Evolutionary conservation across 2,797 vertebrate genomes (phyloP), one percentile per base, ranked within the genome.

Genomic region (Chrysocyon brachyurus): DNA sequence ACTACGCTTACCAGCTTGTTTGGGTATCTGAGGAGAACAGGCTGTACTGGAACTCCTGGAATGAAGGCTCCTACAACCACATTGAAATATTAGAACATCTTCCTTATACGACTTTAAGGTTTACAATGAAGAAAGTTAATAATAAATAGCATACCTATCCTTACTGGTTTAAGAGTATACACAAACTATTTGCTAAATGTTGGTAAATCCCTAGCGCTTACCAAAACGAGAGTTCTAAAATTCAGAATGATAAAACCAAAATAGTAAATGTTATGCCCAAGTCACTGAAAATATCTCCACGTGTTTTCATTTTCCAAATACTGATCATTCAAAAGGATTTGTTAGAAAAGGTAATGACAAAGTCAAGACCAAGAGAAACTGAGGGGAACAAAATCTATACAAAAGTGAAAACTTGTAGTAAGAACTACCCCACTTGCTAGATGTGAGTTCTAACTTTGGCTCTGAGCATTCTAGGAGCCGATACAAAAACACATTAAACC

Each of bases 31-130:
- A 99, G 98, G 36, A 99, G 94, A 84, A 99, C 98, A 1, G 99
- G 99, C 82, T 99, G 99, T 66, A 99, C 99, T 4, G 99, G 99
- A 66, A 99, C 99, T 14, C 98, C 99, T 15, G 99, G 99, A 97
- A 99, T 98, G 97, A 99, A 99, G 97, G 99, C 99, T 92, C 99
- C 99, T 99, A 89, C 14, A 98, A 98, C 28, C 91, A 98, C 12
- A 98, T 54, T 17, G 33, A 75, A 72, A 90, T 63, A n/a, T 70
- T 16, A 87, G 1, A 36, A 57, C 11, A 46, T 0, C 52, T 2
- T 90, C 93, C n/a, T 75, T 57, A 94, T 40, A 83, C 2, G 19
- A 75, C 70, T 56, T 17, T 19, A 6, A 82, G 59, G 64, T 87
- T 31, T 26, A 97, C 21, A 79, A 79, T 54, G 11, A 91, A 54